Percentiles rank a stretch among this genome's conserved stretches.
These are phyloP conservation scores for Ellobius talpinus DNA, from an alignment of 2,113 vertebrate species.

Conservation along the genomic window DNA sequence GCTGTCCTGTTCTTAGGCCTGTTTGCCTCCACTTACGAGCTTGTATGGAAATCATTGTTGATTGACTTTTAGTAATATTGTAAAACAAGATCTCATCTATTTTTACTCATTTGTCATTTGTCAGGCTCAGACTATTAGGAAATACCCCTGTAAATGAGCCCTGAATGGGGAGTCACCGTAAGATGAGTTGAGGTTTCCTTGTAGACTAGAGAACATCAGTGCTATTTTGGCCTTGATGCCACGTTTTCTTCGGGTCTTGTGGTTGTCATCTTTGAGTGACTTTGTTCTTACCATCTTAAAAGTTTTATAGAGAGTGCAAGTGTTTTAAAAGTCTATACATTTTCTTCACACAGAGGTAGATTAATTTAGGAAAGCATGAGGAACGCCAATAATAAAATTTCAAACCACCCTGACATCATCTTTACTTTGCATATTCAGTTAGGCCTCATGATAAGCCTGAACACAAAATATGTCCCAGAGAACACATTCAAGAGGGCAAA, in stretches of 20 bases:
- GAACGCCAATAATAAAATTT: background rate
- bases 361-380: background rate
- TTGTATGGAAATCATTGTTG: background rate
- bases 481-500: background rate
- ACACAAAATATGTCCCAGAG: background rate
- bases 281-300: slow-evolving; percentile 24
- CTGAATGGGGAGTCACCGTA: background rate
- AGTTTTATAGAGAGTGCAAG: background rate
- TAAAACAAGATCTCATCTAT: background rate
- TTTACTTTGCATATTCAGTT: background rate
- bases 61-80: background rate
- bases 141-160: background rate
- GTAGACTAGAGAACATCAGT: background rate
- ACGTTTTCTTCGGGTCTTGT: background rate
- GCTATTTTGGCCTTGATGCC: background rate
- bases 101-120: background rate
- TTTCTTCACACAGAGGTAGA: background rate
- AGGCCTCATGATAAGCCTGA: background rate
- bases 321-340: slow-evolving; percentile 22
- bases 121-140: background rate
- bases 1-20: background rate
- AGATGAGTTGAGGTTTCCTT: background rate
- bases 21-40: background rate
- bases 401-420: background rate
- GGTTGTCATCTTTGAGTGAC: background rate